Base-by-base conservation (phyloP, 1,140 invertebrate species). In the Polyergus mexicanus region DNA sequence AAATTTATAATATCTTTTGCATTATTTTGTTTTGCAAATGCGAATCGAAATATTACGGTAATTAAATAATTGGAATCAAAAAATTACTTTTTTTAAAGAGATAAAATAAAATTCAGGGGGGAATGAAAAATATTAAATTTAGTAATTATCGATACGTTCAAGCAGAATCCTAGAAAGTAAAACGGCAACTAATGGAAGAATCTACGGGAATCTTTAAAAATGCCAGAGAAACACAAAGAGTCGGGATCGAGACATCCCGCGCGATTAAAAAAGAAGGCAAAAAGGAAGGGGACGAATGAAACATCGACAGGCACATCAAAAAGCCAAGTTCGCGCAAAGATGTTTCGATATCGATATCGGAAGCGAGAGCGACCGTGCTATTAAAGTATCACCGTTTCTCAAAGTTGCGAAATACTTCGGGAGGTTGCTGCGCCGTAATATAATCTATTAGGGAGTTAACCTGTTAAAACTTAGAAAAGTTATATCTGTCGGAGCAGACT, bases 401-500 rank as follows among this genome's bases (percentile, higher is more conserved):
- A 25, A 83, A 83, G 68, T 83, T 83, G 78, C 54, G 78, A 74
- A 72, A 83, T 83, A 83, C 78, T 83, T 83, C 10, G 38, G 19
- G 38, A 72, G 28, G 22, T 81, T 35, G 68, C 68, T 72, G 56
- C 41, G 68, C 68, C 25, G 25, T 72, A 72, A 83, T 83, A 83
- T 83, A 83, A 83, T 83, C 72, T 83, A 72, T 83, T 68, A 83
- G 60, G 56, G 78, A 83, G 68, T 72, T 72, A 74, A 47, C 25
- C 38, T 35, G 54, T 62, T 74, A 74, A 60, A 83, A 65, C 63
- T 69, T 74, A 60, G 68, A 72, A 83, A 83, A 83, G 68, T 83
- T 74, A 47, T 60, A 60, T 74, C 78, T 83, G 78, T 60, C 78
- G 51, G 54, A 72, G 35, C 35, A 11, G 77, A 72, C 66, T 72